Conservation (phyloP, 2,888 invertebrate species). For the Xylophagus ater region DNA sequence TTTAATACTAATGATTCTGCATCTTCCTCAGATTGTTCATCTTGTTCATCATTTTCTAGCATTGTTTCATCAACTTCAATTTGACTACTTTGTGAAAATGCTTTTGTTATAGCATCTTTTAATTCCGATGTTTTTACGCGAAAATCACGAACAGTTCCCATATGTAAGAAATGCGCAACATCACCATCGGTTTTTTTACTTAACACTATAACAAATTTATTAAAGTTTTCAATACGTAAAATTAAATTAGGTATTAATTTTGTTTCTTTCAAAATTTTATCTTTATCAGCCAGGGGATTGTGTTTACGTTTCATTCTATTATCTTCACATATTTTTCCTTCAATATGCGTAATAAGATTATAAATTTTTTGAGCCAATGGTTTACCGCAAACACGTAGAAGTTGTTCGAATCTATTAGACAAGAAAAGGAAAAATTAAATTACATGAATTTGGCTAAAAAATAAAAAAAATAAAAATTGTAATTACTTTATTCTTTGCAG, state of each 20-base stretch:
- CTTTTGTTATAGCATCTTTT: conserved; percentile 43
- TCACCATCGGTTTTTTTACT: conserved; percentile 46
- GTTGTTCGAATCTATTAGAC: conserved; percentile 40
- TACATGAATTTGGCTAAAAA: not conserved
- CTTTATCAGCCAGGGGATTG: conserved; percentile 39
- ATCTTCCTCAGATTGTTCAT: conserved; percentile 3
- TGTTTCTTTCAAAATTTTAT: conserved; percentile 47
- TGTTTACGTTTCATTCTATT: conserved; percentile 26
- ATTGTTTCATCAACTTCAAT: conserved; percentile 21
- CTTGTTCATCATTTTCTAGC: conserved; percentile 4
- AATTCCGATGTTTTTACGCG: conserved; percentile 44
- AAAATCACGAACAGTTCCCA: conserved; percentile 51
- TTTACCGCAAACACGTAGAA: conserved; percentile 45
- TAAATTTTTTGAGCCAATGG: conserved; percentile 45
- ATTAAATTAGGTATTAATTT: conserved; percentile 50
- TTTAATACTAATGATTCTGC: not conserved
- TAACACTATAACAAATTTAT: conserved; percentile 45
- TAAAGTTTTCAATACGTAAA: conserved; percentile 51
- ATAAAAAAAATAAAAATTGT: not conserved
- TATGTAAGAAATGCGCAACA: conserved; percentile 44
- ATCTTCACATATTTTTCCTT: conserved; percentile 38
- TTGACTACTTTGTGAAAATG: conserved; percentile 28
- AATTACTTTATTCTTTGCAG: conserved; percentile 29
- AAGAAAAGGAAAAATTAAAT: conserved; percentile 3
- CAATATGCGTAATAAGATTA: conserved; percentile 45